phyloP scores from a whole-genome alignment of 2,888 invertebrate genomes.

The Cerastis leucographa region DNA sequence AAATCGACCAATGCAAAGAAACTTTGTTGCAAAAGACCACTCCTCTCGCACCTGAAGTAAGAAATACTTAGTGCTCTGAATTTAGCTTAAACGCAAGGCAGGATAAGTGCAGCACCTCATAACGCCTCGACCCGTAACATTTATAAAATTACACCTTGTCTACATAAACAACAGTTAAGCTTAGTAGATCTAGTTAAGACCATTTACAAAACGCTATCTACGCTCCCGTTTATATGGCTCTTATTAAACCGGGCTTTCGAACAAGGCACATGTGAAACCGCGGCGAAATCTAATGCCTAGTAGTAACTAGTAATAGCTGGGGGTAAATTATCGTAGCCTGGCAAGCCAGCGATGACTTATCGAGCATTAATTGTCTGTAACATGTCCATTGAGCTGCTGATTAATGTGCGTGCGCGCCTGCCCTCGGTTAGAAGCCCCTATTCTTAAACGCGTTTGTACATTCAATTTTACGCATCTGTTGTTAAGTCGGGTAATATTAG shows the following conservation, averaged over 20 bases:
- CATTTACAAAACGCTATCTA: slow-evolving; percentile 52
- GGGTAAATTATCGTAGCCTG: slow-evolving; percentile 73
- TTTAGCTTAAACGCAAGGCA: not conserved
- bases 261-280: slow-evolving; percentile 69
- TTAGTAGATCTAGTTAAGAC: slow-evolving; percentile 42
- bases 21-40: not conserved
- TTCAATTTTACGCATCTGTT: slow-evolving; percentile 48
- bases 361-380: slow-evolving; percentile 79
- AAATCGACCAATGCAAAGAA: not conserved
- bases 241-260: slow-evolving; percentile 67
- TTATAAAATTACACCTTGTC: slow-evolving; percentile 50
- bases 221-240: slow-evolving; percentile 64
- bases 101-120: slow-evolving; percentile 6
- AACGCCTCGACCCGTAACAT: slow-evolving; percentile 29
- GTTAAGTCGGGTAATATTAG: slow-evolving; percentile 16
- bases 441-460: slow-evolving; percentile 46
- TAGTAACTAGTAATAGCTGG: slow-evolving; percentile 59
- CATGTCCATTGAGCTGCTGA: slow-evolving; percentile 74
- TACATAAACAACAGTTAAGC: slow-evolving; percentile 39
- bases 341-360: slow-evolving; percentile 75
- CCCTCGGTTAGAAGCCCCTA: slow-evolving; percentile 48
- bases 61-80: not conserved
- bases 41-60: not conserved
- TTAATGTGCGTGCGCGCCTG: slow-evolving; percentile 71
- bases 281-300: slow-evolving; percentile 56